Percentiles rank a stretch among this genome's conserved stretches.
Evolutionary conservation across 2,113 vertebrate genomes (phyloP).

Genomic region (Glareola pratincola): DNA sequence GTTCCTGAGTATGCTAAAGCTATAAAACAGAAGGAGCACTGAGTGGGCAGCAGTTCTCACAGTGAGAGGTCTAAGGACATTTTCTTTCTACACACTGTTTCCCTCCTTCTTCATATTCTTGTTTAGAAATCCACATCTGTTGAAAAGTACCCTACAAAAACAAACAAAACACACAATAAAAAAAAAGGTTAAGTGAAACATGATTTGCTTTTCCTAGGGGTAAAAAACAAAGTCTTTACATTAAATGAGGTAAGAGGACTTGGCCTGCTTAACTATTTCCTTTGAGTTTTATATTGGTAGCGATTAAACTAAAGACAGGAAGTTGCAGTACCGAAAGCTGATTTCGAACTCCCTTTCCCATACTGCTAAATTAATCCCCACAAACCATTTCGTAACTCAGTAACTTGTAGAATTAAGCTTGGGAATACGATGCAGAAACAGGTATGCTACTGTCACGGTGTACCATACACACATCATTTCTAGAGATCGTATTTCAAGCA

Average conservation of each 20-base stretch:
- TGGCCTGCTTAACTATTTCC: not conserved
- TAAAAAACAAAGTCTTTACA: not conserved
- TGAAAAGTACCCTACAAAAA: conserved; percentile 90
- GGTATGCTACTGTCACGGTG: not conserved
- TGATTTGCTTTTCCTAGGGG: not conserved
- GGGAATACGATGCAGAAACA: not conserved
- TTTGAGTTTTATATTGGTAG: not conserved
- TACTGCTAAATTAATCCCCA: not conserved
- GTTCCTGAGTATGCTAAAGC: conserved; percentile 86
- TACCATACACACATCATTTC: not conserved
- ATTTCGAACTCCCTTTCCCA: not conserved
- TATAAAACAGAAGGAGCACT: conserved; percentile 71
- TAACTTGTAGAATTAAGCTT: not conserved
- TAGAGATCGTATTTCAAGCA: not conserved
- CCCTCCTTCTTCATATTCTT: conserved; percentile 97
- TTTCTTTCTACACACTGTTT: conserved; percentile 99
- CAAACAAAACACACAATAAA: not conserved
- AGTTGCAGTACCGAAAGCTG: not conserved
- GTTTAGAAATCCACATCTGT: conserved; percentile 99
- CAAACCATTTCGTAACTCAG: not conserved
- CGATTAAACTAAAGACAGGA: not conserved
- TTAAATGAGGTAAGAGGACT: not conserved
- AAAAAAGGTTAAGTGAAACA: not conserved
- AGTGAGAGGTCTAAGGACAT: conserved; percentile 83
- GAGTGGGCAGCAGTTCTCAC: conserved; percentile 51